Conservation (phyloP, 30 jellyfish, hydroid and myxozoan genomes). For the Hydra vulgaris region DNA sequence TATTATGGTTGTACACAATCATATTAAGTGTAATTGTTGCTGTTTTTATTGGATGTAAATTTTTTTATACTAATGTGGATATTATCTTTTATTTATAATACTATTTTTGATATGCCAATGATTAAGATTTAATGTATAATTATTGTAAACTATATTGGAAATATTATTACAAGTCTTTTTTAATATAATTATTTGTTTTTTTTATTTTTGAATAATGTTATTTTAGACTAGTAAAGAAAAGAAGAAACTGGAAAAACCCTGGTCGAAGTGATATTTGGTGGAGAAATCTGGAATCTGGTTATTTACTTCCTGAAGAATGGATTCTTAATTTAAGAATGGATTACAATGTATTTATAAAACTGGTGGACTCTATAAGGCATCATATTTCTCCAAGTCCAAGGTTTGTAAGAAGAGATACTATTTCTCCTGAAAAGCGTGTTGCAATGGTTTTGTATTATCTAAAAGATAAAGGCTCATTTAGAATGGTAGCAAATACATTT, state of each 20-base stretch:
- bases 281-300: slow-evolving; percentile 22
- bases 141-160: too few species aligned
- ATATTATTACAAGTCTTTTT: too few species aligned
- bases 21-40: too few species aligned
- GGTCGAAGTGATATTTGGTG: slow-evolving; percentile 51
- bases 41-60: too few species aligned
- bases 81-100: too few species aligned
- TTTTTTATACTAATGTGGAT: too few species aligned
- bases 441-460: slow-evolving; percentile 18
- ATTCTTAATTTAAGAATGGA: slow-evolving; percentile 8
- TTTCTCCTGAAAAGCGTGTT: slow-evolving; percentile 21
- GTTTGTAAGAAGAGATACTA: slow-evolving; percentile 3
- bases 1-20: too few species aligned
- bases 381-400: not conserved
- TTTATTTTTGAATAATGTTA: not conserved
- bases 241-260: slow-evolving; percentile 33
- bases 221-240: slow-evolving; percentile 7
- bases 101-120: too few species aligned
- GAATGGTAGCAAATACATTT: slow-evolving; percentile 29
- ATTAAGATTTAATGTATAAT: too few species aligned
- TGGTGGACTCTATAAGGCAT: slow-evolving; percentile 7
- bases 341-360: not conserved
- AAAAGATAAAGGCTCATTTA: slow-evolving; percentile 29
- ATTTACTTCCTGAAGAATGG: slow-evolving; percentile 21
- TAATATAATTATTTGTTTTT: too few species aligned